Conservation (phyloP, 2,113 vertebrate species). For the Hystrix cristata region DNA sequence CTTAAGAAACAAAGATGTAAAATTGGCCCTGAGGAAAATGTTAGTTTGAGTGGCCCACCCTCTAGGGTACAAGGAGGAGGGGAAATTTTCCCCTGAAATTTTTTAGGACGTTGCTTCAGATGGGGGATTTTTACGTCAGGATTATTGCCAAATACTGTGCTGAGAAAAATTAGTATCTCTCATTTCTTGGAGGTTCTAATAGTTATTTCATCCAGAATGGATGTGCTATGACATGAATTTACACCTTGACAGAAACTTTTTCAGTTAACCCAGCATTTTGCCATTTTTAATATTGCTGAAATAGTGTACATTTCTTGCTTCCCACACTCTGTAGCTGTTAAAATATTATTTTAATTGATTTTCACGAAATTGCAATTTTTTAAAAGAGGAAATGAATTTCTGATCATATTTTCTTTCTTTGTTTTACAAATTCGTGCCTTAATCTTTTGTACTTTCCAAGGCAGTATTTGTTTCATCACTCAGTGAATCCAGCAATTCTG, state of each 20-base stretch:
- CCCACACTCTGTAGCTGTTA: background rate
- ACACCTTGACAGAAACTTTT: background rate
- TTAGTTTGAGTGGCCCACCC: background rate
- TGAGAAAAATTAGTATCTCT: background rate
- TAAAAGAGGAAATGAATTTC: background rate
- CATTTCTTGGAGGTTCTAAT: background rate
- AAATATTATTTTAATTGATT: background rate
- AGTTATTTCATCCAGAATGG: rapidly evolving
- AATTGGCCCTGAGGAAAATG: conserved; percentile 50
- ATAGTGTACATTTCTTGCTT: background rate
- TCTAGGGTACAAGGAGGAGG: background rate
- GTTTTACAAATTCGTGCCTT: background rate
- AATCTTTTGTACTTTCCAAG: background rate
- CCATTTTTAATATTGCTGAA: background rate
- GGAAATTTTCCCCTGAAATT: background rate
- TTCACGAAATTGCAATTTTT: background rate
- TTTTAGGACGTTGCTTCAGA: background rate
- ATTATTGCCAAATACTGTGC: background rate
- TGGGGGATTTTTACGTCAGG: background rate
- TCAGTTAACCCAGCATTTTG: background rate
- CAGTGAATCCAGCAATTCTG: background rate
- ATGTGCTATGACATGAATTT: background rate
- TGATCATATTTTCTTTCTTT: background rate
- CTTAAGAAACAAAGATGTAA: conserved; percentile 77
- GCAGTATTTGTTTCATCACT: background rate